Conservation (phyloP, 2,113 vertebrate genomes). For the Myiagra hebetior region DNA sequence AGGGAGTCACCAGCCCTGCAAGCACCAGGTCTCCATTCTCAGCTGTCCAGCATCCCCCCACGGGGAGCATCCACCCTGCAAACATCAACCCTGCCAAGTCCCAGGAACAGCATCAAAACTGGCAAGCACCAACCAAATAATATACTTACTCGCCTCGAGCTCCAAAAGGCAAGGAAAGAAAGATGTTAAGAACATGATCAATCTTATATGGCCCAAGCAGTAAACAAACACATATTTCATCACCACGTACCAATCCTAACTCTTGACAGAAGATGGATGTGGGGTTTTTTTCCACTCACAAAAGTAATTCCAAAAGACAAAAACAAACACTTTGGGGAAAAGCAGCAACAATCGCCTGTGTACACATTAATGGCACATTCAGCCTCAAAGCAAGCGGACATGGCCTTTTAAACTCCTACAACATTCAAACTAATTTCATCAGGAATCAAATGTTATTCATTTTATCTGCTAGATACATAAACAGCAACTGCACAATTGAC, state of each 20-base stretch:
- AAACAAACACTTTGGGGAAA: background rate
- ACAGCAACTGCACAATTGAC: background rate
- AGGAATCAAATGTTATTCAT: background rate
- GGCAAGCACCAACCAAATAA: background rate
- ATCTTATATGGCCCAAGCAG: constrained; percentile 28
- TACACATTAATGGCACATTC: background rate
- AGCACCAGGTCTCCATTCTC: background rate
- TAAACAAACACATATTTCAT: constrained; percentile 69
- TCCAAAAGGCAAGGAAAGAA: constrained; percentile 36
- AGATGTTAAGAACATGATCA: constrained; percentile 46
- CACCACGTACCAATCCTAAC: constrained; percentile 22
- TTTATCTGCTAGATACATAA: background rate
- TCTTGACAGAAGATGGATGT: constrained; percentile 52
- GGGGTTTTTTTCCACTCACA: background rate
- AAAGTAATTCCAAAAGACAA: constrained; percentile 46
- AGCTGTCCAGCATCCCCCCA: fast-evolving
- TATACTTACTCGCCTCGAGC: background rate
- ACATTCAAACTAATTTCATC: background rate
- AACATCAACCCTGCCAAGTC: background rate
- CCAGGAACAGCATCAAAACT: background rate
- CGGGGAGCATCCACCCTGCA: background rate
- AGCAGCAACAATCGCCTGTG: background rate
- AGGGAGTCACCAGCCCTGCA: background rate
- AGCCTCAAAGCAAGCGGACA: background rate
- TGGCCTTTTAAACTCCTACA: background rate